Evolutionary conservation across 1,140 invertebrate genomes (phyloP), one percentile per base, ranked within the genome.

Genomic region (Zophobas atratus): DNA sequence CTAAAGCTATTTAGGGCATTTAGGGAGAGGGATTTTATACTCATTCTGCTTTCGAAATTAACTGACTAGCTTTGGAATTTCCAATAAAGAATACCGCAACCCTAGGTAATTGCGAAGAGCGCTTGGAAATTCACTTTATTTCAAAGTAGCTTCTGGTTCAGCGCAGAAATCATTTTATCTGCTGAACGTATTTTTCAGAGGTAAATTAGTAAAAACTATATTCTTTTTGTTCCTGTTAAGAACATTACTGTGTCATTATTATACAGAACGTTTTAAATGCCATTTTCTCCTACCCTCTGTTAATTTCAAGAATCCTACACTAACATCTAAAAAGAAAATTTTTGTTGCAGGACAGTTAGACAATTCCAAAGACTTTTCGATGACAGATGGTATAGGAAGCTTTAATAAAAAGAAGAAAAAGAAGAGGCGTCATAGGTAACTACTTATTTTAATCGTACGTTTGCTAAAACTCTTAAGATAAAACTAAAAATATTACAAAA

Each of bases 321-420:
- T 20, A 20, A 20, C 20, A 20, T 20, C 20, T 20, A 20, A 20
- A 20, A 46, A 46, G 43, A 46, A 46, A 38, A 55, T 78, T 80
- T 81, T 84, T 83, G 57, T 85, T 88, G 88, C 87, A 91, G 91
- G 88, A 77, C 90, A 91, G 78, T 87, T 91, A 82, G 91, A 92
- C 70, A 87, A 89, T 36, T 88, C 88, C 72, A 94, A 94, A 86
- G 93, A 94, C 80, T 94, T 93, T 85, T 91, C 92, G 46, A 90
- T 93, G 75, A 77, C 84, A 48, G 93, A 95, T 85, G 91, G 92
- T 20, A 88, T 95, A 79, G 92, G 92, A 53, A 91, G 91, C 70
- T 95, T 93, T 87, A 94, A 92, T 81, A 95, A 94, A 86, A 96
- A 96, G 89, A 96, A 97, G 87, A 96, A 97, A 90, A 97, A 97